Evolutionary conservation across 2,888 invertebrate species (phyloP), one percentile per base, ranked within the genome.

Genomic region (Dynastes hyllus): DNA sequence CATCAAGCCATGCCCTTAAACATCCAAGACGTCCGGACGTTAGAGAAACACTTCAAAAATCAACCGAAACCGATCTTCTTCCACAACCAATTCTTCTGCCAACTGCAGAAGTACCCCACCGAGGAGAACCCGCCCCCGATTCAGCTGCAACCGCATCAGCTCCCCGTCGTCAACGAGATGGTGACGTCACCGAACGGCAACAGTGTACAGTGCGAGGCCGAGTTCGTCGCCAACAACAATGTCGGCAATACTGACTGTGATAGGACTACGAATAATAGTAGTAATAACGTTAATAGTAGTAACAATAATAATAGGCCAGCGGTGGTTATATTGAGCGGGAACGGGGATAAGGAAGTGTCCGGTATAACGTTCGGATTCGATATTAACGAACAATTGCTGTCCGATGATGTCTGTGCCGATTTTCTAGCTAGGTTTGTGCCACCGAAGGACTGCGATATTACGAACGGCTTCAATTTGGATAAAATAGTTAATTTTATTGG

Each of bases 361-460:
- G 94, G 93, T 85, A 92, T 96, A 79, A 95, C 95, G 53, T 96
- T 96, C 88, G 95, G 95, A 13, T 95, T 95, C 89, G 95, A 94
- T 86, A 90, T 95, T 80, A 94, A 95, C 89, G 93, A 94, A 88
- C 93, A 93, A 87, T 90, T 95, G 85, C 89, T 95, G 84, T 90
- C 91, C n/a, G 87, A 87, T 70, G 88, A 87, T 79, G 84, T 85
- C 27, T 89, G 89, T 81, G 89, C 90, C 81, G 88, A 90, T 81
- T 90, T 91, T 82, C 87, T 89, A 9, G 87, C 89, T 67, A 85
- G 90, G 73, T 91, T 88, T 81, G 86, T 90, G 63, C 88, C 89
- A 13, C 91, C 91, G 3, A 58, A 58, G 13, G 67, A 63, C 51
- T 84, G 88, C 81, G 84, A 87, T 78, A 86, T 87, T 78, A 85